Evolutionary conservation across 2,113 vertebrate species (phyloP).

Genomic region (Malurus elegans): DNA sequence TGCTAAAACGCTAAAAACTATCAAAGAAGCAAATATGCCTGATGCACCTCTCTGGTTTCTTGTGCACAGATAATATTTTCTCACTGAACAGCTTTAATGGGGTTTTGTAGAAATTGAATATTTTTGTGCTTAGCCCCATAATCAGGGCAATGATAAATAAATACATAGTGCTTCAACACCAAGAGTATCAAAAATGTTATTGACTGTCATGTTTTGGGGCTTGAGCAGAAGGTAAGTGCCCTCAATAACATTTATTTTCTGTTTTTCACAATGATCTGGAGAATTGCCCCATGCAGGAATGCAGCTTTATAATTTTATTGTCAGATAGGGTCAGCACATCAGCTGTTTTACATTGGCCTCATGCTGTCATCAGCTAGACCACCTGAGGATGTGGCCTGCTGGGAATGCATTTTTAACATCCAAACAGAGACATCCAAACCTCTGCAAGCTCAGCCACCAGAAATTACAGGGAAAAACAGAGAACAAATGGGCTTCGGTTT

Average conservation of each 20-base stretch:
- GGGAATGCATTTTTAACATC: constrained; percentile 2
- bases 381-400: constrained; percentile 31
- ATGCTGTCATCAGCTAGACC: constrained; percentile 25
- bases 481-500: neutral
- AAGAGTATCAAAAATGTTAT: neutral
- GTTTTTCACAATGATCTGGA: neutral
- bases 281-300: neutral
- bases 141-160: neutral
- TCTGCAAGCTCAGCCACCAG: neutral
- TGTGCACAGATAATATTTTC: neutral
- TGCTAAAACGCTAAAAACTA: neutral
- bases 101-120: neutral
- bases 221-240: neutral
- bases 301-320: neutral
- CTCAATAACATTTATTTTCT: neutral
- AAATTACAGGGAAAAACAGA: neutral
- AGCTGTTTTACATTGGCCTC: constrained; percentile 8
- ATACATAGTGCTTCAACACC: neutral
- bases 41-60: neutral
- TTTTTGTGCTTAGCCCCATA: neutral
- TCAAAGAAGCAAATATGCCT: neutral
- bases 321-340: neutral
- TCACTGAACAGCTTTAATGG: neutral
- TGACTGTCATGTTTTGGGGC: neutral
- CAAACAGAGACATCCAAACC: neutral